Evolutionary conservation across 2,888 invertebrate species (phyloP).

Genomic region (Bursaphelenchus okinawaensis): DNA sequence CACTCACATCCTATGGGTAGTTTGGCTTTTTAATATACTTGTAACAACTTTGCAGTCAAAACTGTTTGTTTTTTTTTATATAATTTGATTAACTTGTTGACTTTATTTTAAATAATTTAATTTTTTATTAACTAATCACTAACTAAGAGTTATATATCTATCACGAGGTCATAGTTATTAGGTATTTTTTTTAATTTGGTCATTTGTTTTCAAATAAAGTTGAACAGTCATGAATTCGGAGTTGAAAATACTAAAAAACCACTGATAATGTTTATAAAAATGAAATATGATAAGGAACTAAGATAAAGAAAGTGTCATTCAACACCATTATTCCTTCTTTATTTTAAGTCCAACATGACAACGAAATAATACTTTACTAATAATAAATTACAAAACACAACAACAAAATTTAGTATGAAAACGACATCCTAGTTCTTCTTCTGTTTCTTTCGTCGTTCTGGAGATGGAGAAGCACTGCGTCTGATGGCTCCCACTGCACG

Average conservation of each 20-base stretch:
- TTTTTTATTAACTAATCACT: background rate
- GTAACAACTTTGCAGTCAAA: background rate
- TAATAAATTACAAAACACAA: background rate
- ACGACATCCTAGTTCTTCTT: background rate
- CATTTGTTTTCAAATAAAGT: no score
- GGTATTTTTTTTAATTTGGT: background rate
- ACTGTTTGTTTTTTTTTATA: background rate
- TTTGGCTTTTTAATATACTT: background rate
- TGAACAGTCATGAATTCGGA: no score
- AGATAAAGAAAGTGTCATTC: no score
- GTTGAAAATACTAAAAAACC: no score
- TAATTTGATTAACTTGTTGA: background rate
- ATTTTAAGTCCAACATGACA: no score
- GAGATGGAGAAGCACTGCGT: background rate
- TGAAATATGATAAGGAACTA: no score
- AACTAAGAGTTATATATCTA: background rate
- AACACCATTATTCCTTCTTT: no score
- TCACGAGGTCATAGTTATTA: no score
- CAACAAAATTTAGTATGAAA: background rate
- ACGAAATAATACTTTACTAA: background rate
- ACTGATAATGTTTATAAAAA: no score
- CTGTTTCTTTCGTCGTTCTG: background rate
- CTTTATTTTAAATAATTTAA: background rate
- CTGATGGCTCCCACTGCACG: background rate
- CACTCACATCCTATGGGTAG: background rate